These are phyloP conservation scores for Metaphire vulgaris DNA, from an alignment of 1,140 invertebrate genomes.

Conservation along the genomic window DNA sequence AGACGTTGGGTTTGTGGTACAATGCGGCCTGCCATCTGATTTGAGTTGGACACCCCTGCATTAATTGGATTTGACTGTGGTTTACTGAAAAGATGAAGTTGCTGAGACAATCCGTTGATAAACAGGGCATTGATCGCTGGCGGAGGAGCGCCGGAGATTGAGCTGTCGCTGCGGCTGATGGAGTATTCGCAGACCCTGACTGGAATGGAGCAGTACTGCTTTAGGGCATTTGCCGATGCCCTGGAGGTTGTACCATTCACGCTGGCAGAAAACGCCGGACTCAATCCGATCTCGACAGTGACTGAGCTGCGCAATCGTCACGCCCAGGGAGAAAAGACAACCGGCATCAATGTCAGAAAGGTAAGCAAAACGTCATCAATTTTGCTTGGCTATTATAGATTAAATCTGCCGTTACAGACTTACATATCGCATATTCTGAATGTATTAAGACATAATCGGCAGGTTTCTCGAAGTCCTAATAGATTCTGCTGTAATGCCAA, in stretches of 20 bases:
- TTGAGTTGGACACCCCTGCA: no score
- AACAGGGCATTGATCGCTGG: slow-evolving; percentile 76
- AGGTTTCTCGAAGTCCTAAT: no score
- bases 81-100: no score
- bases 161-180: slow-evolving; percentile 77
- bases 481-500: no score
- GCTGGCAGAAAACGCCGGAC: slow-evolving; percentile 97
- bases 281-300: slow-evolving; percentile 94
- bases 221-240: slow-evolving; percentile 86
- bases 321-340: slow-evolving; percentile 70
- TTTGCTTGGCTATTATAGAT: neutral
- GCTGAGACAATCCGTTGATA: no score
- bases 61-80: no score
- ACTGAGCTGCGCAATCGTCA: slow-evolving; percentile 93
- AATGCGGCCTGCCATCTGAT: no score
- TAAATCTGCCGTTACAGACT: neutral
- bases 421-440: neutral
- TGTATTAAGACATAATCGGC: neutral
- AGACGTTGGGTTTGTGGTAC: no score
- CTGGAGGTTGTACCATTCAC: slow-evolving; percentile 95
- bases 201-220: slow-evolving; percentile 90
- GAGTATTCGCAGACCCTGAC: slow-evolving; percentile 73
- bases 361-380: slow-evolving; percentile 34
- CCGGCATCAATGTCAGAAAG: slow-evolving; percentile 93
- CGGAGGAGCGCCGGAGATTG: slow-evolving; percentile 94